phyloP scores from a whole-genome alignment of 2,888 invertebrate species.

The Andricus quercusramuli region DNA sequence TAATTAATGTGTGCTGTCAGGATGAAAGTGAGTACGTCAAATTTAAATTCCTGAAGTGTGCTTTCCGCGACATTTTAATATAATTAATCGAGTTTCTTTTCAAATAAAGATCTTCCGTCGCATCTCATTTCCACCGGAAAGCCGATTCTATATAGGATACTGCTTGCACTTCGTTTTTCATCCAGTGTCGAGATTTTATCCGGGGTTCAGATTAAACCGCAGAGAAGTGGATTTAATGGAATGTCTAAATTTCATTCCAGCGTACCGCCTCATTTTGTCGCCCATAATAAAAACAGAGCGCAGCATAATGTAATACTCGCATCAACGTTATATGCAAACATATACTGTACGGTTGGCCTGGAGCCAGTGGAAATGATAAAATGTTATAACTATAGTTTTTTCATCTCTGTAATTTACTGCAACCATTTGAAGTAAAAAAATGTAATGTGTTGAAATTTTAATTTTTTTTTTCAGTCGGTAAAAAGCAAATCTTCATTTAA shows the following conservation, averaged over 20 bases:
- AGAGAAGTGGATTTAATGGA: slow-evolving; percentile 7
- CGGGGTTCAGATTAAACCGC: background rate
- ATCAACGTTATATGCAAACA: slow-evolving; percentile 2
- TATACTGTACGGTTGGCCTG: background rate
- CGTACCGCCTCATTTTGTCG: slow-evolving; percentile 19
- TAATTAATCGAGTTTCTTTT: slow-evolving; percentile 18
- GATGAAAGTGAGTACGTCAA: slow-evolving; percentile 9
- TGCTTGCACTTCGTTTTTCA: background rate
- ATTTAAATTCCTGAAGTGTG: background rate
- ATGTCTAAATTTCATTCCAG: slow-evolving; percentile 23
- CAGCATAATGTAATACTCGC: slow-evolving; percentile 23
- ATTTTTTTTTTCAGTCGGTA: background rate
- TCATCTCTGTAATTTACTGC: background rate
- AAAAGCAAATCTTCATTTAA: background rate
- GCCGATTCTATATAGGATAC: background rate
- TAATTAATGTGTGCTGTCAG: background rate
- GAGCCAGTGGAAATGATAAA: slow-evolving; percentile 1
- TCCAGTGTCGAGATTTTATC: slow-evolving; percentile 6
- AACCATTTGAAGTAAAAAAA: background rate
- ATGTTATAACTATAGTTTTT: background rate
- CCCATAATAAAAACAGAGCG: background rate
- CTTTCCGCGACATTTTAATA: slow-evolving; percentile 16
- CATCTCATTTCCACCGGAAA: slow-evolving; percentile 20
- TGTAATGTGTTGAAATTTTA: background rate
- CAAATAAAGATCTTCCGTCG: slow-evolving; percentile 17